A percentile compares a stretch with the other conserved stretches of the same genome.
These are phyloP conservation scores for Pelodiscus sinensis DNA, from an alignment of 2,113 vertebrate genomes.

Conservation along the genomic window DNA sequence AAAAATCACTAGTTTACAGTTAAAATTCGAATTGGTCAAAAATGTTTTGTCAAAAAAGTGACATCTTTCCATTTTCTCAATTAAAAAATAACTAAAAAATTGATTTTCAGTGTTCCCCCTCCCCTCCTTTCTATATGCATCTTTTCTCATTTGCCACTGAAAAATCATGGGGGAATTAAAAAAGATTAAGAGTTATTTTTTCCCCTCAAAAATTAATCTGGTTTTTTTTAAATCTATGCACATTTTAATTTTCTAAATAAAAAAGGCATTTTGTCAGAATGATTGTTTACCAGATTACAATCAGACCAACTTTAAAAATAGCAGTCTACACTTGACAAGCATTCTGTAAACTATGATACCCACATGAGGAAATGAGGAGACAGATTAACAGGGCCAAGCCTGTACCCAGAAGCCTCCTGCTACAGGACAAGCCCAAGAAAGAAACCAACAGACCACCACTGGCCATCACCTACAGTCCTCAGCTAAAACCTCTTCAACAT, in stretches of 20 bases:
- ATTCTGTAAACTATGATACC: too few species aligned
- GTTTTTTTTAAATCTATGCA: not conserved
- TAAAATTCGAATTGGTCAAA: not conserved
- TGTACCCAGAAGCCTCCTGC: too few species aligned
- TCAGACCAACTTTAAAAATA: not conserved
- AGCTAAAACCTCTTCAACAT: too few species aligned
- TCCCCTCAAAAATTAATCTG: not conserved
- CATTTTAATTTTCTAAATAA: not conserved
- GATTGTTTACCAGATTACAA: constrained; percentile 20
- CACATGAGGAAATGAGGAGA: too few species aligned
- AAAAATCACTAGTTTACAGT: not conserved
- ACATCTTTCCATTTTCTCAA: not conserved
- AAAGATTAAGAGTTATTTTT: not conserved
- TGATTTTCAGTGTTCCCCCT: not conserved
- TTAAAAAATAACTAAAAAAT: not conserved
- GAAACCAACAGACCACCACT: too few species aligned
- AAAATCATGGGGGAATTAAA: not conserved
- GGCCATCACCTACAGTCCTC: too few species aligned
- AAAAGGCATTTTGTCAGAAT: not conserved
- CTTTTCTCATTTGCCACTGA: not conserved
- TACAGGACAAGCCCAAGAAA: too few species aligned
- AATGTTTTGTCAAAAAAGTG: not conserved
- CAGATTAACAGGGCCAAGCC: too few species aligned
- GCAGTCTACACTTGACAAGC: not conserved
- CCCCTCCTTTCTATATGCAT: not conserved